Base-by-base conservation (phyloP, 2,888 invertebrate genomes). In the Trypoxylon attenuatum region DNA sequence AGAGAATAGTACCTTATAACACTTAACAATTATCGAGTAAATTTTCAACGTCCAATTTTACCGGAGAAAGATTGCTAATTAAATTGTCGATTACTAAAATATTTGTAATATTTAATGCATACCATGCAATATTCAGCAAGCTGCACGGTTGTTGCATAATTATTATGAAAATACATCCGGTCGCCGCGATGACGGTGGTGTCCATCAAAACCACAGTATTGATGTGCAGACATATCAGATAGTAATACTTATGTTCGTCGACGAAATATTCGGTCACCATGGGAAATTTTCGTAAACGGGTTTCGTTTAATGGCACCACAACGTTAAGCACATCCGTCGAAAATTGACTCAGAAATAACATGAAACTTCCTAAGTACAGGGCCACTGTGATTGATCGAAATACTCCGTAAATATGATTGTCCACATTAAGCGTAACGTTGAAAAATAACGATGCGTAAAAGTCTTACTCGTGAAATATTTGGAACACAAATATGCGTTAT, bases 271-370 rank as follows among this genome's bases (percentile, higher is more conserved):
- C 58, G 8, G 52, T 0, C 5, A 13, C 10, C 0, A 39, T 0
- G 6, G 49, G 52, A 0, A 58, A 13, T 22, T 23, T 2, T 27
- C 41, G 46, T 39, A 2, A 13, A 21, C 42, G 53, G 19, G 63
- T 18, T 2, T 58, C 33, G 43, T 63, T 49, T 23, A 57, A 47
- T 2, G 52, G 52, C 8, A 5, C n/a, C 15, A 57, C 3, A 13
- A 43, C 10, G 0, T 57, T 6, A 1, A 62, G 41, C 13, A 33
- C 13, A 3, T 33, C 13, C 13, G 33, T 13, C 4, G 33, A 33
- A 13, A 33, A 5, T 33, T 13, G n/a, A 33, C 13, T 13, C 13
- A 33, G 8, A 5, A 5, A 10, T 10, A 33, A 13, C n/a, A 33
- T 33, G 33, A 10, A 5, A 33, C 10, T 4, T 10, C n/a, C 13